These are phyloP conservation scores for Atherix ibis DNA, from an alignment of 2,888 invertebrate species.

Conservation along the genomic window DNA sequence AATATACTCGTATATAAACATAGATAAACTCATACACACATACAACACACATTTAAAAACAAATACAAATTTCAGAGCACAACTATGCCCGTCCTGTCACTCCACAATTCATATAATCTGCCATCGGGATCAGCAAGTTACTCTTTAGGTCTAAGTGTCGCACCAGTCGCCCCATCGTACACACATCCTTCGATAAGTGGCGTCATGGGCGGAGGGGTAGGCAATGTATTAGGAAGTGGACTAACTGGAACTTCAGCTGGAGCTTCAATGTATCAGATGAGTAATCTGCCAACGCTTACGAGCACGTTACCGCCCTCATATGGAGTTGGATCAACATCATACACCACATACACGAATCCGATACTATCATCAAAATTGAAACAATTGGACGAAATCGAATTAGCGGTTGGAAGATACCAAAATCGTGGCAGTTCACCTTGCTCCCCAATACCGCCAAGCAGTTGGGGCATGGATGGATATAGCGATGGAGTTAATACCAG, in stretches of 20 bases:
- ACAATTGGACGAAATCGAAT: conserved; percentile 55
- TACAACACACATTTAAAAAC: conserved; percentile 9
- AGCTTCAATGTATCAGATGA: conserved; percentile 12
- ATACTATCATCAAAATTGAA: conserved; percentile 50
- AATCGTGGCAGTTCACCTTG: conserved; percentile 46
- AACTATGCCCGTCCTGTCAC: conserved; percentile 44
- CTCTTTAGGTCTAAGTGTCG: conserved; percentile 29
- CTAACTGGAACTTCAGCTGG: conserved; percentile 13
- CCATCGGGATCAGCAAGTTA: conserved; percentile 31
- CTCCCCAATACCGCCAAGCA: conserved; percentile 43
- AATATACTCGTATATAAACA: no score
- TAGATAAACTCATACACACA: conserved; percentile 9
- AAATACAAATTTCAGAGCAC: conserved; percentile 39
- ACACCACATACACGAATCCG: conserved; percentile 48
- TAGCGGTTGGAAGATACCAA: conserved; percentile 43
- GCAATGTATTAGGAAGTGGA: conserved; percentile 21
- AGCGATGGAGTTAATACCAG: conserved; percentile 44
- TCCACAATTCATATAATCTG: conserved; percentile 33
- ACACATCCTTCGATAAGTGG: conserved; percentile 28
- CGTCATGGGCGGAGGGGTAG: conserved; percentile 21
- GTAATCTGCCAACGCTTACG: conserved; percentile 21
- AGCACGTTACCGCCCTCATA: conserved; percentile 23
- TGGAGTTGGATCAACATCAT: conserved; percentile 32
- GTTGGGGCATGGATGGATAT: conserved; percentile 45
- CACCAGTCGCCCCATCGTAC: conserved; percentile 24